phyloP scores from a whole-genome alignment of 2,797 vertebrate species.

The Smutsia temminckii region DNA sequence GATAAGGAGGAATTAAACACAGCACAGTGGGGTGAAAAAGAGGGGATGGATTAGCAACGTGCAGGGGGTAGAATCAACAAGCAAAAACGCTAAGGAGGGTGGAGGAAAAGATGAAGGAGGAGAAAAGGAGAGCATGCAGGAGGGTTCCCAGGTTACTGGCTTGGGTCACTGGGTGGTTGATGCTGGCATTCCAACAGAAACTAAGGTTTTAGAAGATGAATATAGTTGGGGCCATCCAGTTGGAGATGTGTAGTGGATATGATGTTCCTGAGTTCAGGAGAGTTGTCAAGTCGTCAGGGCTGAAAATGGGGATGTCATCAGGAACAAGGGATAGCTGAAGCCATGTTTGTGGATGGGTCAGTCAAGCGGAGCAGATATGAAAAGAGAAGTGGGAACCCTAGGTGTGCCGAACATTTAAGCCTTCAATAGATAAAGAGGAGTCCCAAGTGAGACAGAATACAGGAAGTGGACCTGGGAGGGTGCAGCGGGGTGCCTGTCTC shows the following conservation, averaged over 20 bases:
- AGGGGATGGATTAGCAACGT: background rate
- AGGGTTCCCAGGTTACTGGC: background rate
- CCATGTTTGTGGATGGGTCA: background rate
- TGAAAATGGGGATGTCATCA: background rate
- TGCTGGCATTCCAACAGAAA: background rate
- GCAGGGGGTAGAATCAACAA: background rate
- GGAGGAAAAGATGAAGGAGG: background rate
- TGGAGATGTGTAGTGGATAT: background rate
- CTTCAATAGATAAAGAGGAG: background rate
- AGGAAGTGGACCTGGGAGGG: background rate
- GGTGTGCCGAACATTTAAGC: background rate
- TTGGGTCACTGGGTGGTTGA: background rate
- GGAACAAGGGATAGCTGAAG: background rate
- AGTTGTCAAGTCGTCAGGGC: background rate
- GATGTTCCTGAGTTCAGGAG: background rate
- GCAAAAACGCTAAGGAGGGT: background rate
- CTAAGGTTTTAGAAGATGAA: background rate
- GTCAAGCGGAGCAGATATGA: background rate
- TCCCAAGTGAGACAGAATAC: background rate
- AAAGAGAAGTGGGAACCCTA: background rate
- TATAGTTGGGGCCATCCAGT: background rate
- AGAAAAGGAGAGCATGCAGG: no score
- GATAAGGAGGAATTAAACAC: background rate
- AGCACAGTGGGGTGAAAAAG: background rate
- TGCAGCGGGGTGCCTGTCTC: background rate